Evolutionary conservation across 2,113 vertebrate species (phyloP).

Genomic region (Nycticryphes semicollaris): DNA sequence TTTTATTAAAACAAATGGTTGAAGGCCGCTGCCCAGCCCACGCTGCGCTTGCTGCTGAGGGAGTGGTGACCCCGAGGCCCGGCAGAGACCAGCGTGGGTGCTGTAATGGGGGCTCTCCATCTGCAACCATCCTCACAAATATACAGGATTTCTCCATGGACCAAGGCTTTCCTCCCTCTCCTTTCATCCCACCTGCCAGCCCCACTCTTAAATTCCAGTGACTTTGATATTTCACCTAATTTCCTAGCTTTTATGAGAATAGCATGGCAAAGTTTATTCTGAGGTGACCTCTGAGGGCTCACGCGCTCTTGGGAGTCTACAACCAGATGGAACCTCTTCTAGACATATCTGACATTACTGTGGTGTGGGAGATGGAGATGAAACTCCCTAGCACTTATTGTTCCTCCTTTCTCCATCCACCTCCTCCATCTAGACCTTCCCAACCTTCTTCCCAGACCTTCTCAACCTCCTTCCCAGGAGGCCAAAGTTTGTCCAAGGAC

Average conservation of each 20-base stretch:
- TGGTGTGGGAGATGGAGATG: not conserved
- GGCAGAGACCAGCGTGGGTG: accelerated
- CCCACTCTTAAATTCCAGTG: not conserved
- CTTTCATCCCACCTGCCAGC: not conserved
- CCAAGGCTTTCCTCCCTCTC: not conserved
- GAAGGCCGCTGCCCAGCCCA: not conserved
- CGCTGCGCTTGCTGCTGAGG: accelerated
- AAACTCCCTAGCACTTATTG: not conserved
- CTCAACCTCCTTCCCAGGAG: not conserved
- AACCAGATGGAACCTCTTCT: not conserved
- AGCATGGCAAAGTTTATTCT: not conserved
- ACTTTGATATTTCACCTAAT: not conserved
- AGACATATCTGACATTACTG: not conserved
- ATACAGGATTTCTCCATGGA: not conserved
- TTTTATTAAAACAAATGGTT: not conserved
- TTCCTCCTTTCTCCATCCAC: not conserved
- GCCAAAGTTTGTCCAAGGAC: slow-evolving; percentile 13
- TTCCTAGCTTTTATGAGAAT: not conserved
- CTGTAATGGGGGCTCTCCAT: accelerated
- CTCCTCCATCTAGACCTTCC: not conserved
- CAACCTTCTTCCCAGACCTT: not conserved
- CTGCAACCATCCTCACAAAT: accelerated
- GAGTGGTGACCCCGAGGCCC: accelerated
- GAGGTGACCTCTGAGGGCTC: not conserved
- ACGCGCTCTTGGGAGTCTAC: accelerated